Conservation (phyloP, 92 coral and sea anemone species). For the Epizoanthus scotinus region DNA sequence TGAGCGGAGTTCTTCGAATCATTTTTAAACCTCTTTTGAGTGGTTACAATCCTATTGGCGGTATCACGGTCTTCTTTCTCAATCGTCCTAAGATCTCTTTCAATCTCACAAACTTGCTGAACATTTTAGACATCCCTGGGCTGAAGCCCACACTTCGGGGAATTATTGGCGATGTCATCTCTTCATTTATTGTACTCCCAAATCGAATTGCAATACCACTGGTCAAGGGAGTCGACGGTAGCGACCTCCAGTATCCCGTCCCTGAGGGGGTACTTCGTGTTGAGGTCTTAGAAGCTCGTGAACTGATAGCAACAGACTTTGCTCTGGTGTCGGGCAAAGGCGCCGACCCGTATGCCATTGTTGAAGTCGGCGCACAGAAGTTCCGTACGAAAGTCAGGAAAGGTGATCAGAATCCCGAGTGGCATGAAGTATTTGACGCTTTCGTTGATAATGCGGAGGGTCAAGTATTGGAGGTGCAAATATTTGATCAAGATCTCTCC, state of each 20-base stretch:
- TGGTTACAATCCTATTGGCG: constrained; percentile 74
- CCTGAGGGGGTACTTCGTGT: constrained; percentile 91
- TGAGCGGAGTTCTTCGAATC: constrained; percentile 83
- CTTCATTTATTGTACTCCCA: constrained; percentile 80
- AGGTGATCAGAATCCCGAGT: constrained; percentile 71
- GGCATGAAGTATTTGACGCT: constrained; percentile 89
- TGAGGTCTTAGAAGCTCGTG: constrained; percentile 78
- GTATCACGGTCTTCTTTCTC: constrained; percentile 76
- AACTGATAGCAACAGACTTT: constrained; percentile 67
- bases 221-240: constrained; percentile 66
- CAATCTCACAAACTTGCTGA: constrained; percentile 83
- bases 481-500: constrained; percentile 79
- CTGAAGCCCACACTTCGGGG: constrained; percentile 74
- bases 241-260: constrained; percentile 85
- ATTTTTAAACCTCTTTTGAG: constrained; percentile 82
- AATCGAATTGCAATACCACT: constrained; percentile 92
- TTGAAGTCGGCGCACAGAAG: constrained; percentile 91
- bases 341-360: constrained; percentile 82
- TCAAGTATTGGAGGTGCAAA: constrained; percentile 66
- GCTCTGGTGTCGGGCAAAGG: constrained; percentile 57
- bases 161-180: constrained; percentile 83
- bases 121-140: constrained; percentile 91
- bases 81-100: constrained; percentile 87
- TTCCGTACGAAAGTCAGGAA: constrained; percentile 83
- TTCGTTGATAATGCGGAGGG: constrained; percentile 91